Evolutionary conservation across 1,140 invertebrate species (phyloP).

Genomic region (Meloidogyne exigua): DNA sequence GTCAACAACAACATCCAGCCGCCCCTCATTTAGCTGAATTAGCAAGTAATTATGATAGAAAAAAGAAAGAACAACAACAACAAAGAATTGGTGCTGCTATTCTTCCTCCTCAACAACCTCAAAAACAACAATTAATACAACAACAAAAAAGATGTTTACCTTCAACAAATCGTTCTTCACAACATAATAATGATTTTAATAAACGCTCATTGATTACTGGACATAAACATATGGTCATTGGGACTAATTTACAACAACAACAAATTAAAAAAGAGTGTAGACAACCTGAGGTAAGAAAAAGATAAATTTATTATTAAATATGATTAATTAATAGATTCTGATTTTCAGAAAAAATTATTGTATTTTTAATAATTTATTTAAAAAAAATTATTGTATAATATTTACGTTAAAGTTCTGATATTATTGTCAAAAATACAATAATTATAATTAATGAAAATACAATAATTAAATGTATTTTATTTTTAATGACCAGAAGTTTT

Average conservation of each 20-base stretch:
- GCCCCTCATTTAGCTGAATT: slow-evolving; percentile 41
- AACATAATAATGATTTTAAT: background rate
- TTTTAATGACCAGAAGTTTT: no score
- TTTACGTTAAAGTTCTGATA: no score
- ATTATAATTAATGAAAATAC: background rate
- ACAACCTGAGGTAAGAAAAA: slow-evolving; percentile 48
- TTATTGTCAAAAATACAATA: no score
- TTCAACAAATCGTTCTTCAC: background rate
- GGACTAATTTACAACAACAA: slow-evolving; percentile 17
- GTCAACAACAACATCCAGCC: slow-evolving; percentile 35
- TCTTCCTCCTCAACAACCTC: slow-evolving; percentile 18
- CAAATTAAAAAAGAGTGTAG: slow-evolving; percentile 23
- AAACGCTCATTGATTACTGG: background rate
- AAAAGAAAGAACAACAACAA: slow-evolving; percentile 45
- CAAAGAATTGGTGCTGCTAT: slow-evolving; percentile 11
- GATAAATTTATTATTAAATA: slow-evolving; percentile 7
- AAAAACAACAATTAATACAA: slow-evolving; percentile 5
- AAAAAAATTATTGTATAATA: no score
- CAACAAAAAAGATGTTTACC: slow-evolving; percentile 23
- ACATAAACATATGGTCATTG: slow-evolving; percentile 32
- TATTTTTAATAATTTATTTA: no score
- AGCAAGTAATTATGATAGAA: slow-evolving; percentile 56
- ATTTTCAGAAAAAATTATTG: no score
- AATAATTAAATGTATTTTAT: no score
- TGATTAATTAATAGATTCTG: no score